phyloP scores from a whole-genome alignment of 2,797 vertebrate species.

The Bufotes viridis region DNA sequence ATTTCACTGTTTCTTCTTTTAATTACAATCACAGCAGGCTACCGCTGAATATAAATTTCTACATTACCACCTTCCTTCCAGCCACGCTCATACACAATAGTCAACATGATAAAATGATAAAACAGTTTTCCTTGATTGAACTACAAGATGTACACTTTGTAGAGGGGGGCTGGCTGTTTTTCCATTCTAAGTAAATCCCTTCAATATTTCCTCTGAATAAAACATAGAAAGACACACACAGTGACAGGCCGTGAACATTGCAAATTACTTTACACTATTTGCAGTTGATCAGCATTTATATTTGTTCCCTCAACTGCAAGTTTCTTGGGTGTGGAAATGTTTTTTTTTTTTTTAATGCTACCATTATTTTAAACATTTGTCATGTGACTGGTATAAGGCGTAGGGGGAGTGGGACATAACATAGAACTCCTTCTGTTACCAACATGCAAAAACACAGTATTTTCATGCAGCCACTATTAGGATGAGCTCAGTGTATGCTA shows the following conservation, averaged over 20 bases:
- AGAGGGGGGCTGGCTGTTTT: neutral
- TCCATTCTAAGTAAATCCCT: constrained; percentile 6
- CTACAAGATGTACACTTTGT: constrained; percentile 29
- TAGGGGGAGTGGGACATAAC: too few relatives aligned
- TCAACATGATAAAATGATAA: constrained; percentile 43
- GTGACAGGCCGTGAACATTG: neutral
- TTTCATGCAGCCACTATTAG: too few relatives aligned
- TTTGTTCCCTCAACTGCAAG: neutral
- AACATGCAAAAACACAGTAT: too few relatives aligned
- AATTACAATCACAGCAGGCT: constrained; percentile 54
- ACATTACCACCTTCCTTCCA: constrained; percentile 47
- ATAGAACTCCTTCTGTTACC: too few relatives aligned
- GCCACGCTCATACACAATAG: constrained; percentile 30
- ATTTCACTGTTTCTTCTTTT: constrained; percentile 48
- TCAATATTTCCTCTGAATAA: neutral
- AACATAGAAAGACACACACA: neutral
- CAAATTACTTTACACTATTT: neutral
- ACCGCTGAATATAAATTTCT: constrained; percentile 40
- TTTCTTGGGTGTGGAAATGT: neutral
- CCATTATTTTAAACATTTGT: neutral
- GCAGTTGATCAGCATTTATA: neutral
- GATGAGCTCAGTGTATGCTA: too few relatives aligned
- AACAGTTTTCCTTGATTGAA: constrained; percentile 34
- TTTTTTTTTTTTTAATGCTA: neutral
- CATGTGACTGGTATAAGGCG: neutral